These are phyloP conservation scores for Lordiphosa mommai DNA, from an alignment of 1,140 invertebrate species.

Conservation along the genomic window DNA sequence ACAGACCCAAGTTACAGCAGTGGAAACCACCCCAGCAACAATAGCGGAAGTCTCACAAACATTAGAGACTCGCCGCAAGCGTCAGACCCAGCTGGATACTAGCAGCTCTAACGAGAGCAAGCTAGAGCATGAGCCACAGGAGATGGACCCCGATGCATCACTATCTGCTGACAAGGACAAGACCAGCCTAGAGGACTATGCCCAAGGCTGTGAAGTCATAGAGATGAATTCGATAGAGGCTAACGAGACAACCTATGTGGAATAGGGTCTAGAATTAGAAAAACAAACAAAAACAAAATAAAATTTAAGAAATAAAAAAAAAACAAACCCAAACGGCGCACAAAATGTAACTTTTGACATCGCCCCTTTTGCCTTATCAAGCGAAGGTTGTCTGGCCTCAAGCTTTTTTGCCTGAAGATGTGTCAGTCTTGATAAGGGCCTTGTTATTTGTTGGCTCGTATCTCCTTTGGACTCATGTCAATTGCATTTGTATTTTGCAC, in stretches of 20 bases:
- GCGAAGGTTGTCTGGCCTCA: not conserved
- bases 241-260: constrained; percentile 54
- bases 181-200: constrained; percentile 53
- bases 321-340: too few species aligned
- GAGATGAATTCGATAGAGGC: constrained; percentile 52
- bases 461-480: constrained; percentile 18
- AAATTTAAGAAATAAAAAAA: constrained; percentile 1
- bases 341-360: constrained; percentile 1
- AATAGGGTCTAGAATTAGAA: constrained; percentile 15
- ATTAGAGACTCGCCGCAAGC: too few species aligned
- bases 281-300: constrained; percentile 19
- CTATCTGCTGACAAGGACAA: constrained; percentile 12
- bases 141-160: constrained; percentile 7
- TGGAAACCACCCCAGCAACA: too few species aligned
- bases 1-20: too few species aligned
- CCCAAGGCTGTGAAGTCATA: constrained; percentile 56
- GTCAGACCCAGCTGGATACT: not conserved
- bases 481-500: constrained; percentile 12
- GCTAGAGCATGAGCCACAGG: constrained; percentile 4
- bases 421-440: too few species aligned
- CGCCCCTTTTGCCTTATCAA: not conserved
- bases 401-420: not conserved
- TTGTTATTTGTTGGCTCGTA: not conserved
- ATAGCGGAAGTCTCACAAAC: too few species aligned
- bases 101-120: not conserved